Conservation (phyloP, 2,113 vertebrate genomes). For the Alouatta palliata region DNA sequence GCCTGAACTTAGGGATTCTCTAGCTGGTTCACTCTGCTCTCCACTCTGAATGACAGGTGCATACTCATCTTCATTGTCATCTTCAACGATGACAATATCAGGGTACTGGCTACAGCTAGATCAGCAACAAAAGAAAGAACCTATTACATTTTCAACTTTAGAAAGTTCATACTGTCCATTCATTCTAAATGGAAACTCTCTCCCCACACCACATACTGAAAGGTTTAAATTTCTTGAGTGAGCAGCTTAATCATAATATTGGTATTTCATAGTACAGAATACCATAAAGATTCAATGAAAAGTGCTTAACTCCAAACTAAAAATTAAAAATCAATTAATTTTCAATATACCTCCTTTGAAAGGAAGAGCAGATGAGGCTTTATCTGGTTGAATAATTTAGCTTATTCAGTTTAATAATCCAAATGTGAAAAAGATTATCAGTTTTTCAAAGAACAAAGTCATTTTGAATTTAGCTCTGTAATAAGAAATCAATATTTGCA, state of each 20-base stretch:
- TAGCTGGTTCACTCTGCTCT: constrained; percentile 74
- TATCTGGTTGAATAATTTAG: constrained; percentile 7
- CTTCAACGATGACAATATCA: constrained; percentile 93
- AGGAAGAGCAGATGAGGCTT: background rate
- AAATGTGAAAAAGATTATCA: background rate
- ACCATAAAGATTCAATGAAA: background rate
- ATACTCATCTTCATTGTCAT: constrained; percentile 87
- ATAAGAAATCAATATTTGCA: constrained; percentile 33
- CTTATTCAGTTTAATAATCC: constrained; percentile 30
- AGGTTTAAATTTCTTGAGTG: background rate
- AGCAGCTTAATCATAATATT: background rate
- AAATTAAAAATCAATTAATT: background rate
- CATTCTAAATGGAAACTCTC: background rate
- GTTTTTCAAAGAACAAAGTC: background rate
- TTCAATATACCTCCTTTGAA: background rate
- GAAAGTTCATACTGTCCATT: background rate
- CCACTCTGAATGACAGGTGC: constrained; percentile 84
- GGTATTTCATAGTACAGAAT: background rate
- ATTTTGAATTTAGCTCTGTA: constrained; percentile 6
- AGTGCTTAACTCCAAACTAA: background rate
- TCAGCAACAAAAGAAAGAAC: background rate
- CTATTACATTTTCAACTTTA: constrained; percentile 35
- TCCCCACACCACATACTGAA: background rate
- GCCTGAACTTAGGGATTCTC: constrained; percentile 69
- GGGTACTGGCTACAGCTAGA: constrained; percentile 85